Base-by-base conservation (phyloP, 2,888 invertebrate species). In the Chydorus sphaericus region DNA sequence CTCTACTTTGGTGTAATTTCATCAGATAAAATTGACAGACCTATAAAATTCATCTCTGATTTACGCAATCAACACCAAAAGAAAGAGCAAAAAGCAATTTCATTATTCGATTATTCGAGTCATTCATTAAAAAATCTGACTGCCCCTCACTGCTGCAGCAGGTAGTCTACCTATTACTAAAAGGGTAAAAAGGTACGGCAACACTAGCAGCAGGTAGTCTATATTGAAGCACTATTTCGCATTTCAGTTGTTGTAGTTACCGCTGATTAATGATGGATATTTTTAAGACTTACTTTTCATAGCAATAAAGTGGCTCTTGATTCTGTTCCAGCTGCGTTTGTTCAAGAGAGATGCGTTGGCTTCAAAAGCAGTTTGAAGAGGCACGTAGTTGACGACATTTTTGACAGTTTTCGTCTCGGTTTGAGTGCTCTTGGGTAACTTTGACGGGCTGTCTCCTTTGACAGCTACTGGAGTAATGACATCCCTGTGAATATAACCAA, bases 331-430 rank as follows among this genome's bases (percentile, higher is more conserved):
- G 73, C 48, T 73, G 72, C 75, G 80, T 65, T 57, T 52, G 44
- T 60, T 61, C 18, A 58, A 57, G n/a, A 55, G 31, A 18, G 37
- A 33, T 39, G 44, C 23, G 63, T 84, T 80, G 10, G 79, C 78
- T 51, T 80, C 78, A 5, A 83, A 68, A 56, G 81, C 82, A 57
- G 76, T 79, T 67, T 82, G 79, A 59, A 83, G 75, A 4, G 80
- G 79, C 28, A 80, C 61, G 59, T 66, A 71, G 28, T 61, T 81
- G 65, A 77, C 85, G 36, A 76, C 63, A 65, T 71, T 66, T 33
- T 65, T 63, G 6, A 66, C 64, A 20, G 65, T 67, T 55, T 68
- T 66, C 26, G 59, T 60, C 57, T 66, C 66, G 28, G 26, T 44
- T 10, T 66, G 64, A 18, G 58, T 58, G 52, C 63, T 64, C 56